Conservation (phyloP, 2,888 invertebrate genomes). For the Chloroclystis v-ata region DNA sequence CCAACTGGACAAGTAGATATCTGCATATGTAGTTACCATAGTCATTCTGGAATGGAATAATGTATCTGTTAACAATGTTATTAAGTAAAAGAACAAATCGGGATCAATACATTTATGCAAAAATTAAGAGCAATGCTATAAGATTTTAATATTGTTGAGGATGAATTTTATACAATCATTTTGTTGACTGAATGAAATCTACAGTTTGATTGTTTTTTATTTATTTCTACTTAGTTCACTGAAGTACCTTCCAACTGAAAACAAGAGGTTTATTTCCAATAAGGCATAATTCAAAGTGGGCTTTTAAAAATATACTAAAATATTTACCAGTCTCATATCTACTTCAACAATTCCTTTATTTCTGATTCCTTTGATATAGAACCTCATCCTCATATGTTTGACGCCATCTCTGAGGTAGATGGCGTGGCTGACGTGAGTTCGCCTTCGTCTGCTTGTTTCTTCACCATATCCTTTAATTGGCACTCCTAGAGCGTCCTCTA, state of each 20-base stretch:
- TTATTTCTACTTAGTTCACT: too few relatives aligned
- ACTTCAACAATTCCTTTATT: conserved; percentile 90
- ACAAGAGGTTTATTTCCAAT: too few relatives aligned
- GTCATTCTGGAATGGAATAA: conserved; percentile 80
- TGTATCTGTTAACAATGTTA: too few relatives aligned
- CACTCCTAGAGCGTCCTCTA: conserved; percentile 90
- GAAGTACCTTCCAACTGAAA: too few relatives aligned
- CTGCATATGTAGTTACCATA: conserved; percentile 87
- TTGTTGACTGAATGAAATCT: too few relatives aligned
- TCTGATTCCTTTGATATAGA: conserved; percentile 90
- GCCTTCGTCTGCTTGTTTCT: conserved; percentile 87
- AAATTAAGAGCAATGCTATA: too few relatives aligned
- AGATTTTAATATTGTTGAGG: too few relatives aligned
- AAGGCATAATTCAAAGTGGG: too few relatives aligned
- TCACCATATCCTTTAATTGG: conserved; percentile 95
- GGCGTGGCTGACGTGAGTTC: conserved; percentile 89
- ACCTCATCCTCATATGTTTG: conserved; percentile 91
- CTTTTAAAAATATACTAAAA: background rate
- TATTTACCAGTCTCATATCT: conserved; percentile 88
- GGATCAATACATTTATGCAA: too few relatives aligned
- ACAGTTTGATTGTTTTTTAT: too few relatives aligned
- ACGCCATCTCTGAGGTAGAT: conserved; percentile 86
- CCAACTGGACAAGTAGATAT: conserved; percentile 89
- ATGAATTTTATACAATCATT: too few relatives aligned
- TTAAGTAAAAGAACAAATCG: too few relatives aligned